Base-by-base conservation (phyloP, 2,888 invertebrate genomes). In the Acronicta psi region DNA sequence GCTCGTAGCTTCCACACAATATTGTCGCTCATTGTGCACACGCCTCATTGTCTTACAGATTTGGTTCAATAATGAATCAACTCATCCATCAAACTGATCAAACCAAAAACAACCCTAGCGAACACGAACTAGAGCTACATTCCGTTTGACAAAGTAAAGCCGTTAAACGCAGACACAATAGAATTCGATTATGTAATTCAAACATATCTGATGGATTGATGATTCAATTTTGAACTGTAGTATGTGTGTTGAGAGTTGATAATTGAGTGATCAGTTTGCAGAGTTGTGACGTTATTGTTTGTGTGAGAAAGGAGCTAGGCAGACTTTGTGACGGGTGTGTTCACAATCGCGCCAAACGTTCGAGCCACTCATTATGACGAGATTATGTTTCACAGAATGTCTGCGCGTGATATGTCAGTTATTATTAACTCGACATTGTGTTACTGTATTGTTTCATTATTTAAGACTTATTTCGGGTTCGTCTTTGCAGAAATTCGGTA, bases 331-430 rank as follows among this genome's bases (percentile, higher is more conserved):
- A 83, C 80, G 77, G 80, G 82, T 80, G 80, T 83, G 77, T 73
- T 77, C 78, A 81, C 88, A 86, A 88, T 85, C 82, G 84, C 82
- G 80, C 83, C 88, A 87, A 83, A 77, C 83, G 60, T 81, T 83
- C 69, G 69, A 84, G 84, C 80, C 78, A 82, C 81, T 89, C 83
- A 83, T 86, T 85, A 83, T 84, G 81, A 83, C 74, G 79, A 67
- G 75, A 79, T 81, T 83, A 81, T 73, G 63, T 69, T 69, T 51
- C 66, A 71, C 50, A 59, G 74, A 60, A 74, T 73, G 60, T 73
- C 75, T 70, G 77, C 53, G 59, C 59, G 45, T 70, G 70, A 71
- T 75, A 61, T 64, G 72, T 63, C 70, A 68, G 54, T 57, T 75
- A 65, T 60, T 59, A 73, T 59, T 44, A 59, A 59, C 65, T 59